Evolutionary conservation across 2,113 vertebrate genomes (phyloP).

Genomic region (Salvelinus fontinalis): DNA sequence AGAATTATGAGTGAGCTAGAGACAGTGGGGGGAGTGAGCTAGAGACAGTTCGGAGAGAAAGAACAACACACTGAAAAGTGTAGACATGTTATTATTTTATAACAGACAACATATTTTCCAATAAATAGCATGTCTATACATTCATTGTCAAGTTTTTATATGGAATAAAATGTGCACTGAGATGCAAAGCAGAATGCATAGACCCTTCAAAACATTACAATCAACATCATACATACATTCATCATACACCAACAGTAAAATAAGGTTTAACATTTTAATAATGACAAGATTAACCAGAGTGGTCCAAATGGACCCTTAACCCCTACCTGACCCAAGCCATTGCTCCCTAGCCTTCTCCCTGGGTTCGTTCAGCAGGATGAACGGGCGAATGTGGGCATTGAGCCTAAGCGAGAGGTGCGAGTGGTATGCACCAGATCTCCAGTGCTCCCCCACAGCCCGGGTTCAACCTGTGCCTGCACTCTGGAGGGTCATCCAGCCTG

Average conservation of each 20-base stretch:
- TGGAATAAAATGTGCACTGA: neutral
- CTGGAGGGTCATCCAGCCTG: too few relatives aligned
- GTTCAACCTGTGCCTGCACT: too few relatives aligned
- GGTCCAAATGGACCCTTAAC: too few relatives aligned
- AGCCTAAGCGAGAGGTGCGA: too few relatives aligned
- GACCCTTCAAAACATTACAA: conserved; percentile 35
- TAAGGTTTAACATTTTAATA: neutral
- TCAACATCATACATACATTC: conserved; percentile 11
- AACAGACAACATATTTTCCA: conserved; percentile 17
- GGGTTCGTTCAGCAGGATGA: too few relatives aligned
- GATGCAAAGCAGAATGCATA: conserved; percentile 1
- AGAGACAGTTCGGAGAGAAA: neutral
- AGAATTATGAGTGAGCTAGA: neutral
- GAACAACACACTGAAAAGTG: conserved; percentile 11
- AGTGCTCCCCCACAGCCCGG: too few relatives aligned
- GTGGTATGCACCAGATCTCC: too few relatives aligned
- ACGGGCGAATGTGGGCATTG: too few relatives aligned
- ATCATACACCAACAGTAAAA: neutral
- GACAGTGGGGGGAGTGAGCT: neutral
- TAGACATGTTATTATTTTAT: conserved; percentile 27
- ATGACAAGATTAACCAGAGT: conserved; percentile 7
- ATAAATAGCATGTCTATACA: conserved; percentile 40
- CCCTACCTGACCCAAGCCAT: too few relatives aligned
- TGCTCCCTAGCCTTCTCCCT: too few relatives aligned
- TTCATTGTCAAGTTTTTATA: conserved; percentile 10